Evolutionary conservation across 1,140 invertebrate genomes (phyloP).

Genomic region (Heliconius hewitsoni): DNA sequence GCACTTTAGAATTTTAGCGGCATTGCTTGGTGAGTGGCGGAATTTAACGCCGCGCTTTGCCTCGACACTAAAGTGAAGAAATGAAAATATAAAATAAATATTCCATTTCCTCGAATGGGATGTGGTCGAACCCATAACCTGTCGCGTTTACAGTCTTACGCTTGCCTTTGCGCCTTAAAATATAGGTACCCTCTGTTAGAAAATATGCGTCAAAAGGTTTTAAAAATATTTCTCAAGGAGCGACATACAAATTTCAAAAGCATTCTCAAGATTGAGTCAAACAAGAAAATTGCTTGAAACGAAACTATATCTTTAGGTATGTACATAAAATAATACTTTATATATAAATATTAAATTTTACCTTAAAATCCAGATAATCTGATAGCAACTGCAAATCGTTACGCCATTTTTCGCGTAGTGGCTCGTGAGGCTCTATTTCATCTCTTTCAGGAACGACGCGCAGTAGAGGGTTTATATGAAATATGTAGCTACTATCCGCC

Average conservation of each 20-base stretch:
- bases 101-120: no score
- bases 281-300: background rate
- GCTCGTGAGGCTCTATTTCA: conserved; percentile 67
- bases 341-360: conserved; percentile 45
- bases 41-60: no score
- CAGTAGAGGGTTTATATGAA: conserved; percentile 81
- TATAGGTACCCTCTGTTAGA: background rate
- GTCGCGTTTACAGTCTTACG: no score
- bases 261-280: background rate
- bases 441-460: conserved; percentile 65
- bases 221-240: background rate
- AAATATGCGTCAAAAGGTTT: background rate
- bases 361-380: conserved; percentile 84
- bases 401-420: conserved; percentile 77
- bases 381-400: conserved; percentile 83
- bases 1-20: no score
- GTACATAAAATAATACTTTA: background rate
- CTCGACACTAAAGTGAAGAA: no score
- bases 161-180: no score
- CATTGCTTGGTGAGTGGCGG: no score
- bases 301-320: background rate
- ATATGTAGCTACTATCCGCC: conserved; percentile 79
- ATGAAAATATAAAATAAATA: no score
- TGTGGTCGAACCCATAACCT: no score
- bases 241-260: background rate